Conservation (phyloP, 1,140 invertebrate species). For the Macrobrachium rosenbergii region DNA sequence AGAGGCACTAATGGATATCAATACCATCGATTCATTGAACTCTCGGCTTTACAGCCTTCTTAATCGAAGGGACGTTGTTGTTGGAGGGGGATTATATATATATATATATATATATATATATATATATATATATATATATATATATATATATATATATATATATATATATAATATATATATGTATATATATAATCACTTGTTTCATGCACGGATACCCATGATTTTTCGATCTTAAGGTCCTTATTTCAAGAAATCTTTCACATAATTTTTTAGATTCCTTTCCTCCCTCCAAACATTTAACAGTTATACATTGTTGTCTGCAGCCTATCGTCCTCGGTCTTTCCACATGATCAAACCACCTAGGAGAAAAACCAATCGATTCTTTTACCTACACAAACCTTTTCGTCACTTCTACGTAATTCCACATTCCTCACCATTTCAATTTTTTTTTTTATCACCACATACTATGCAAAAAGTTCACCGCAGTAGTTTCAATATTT, state of each 20-base stretch:
- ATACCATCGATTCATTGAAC: background rate
- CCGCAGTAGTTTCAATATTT: too few relatives aligned
- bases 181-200: background rate
- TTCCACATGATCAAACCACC: too few relatives aligned
- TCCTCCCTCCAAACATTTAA: too few relatives aligned
- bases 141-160: slow-evolving; percentile 17
- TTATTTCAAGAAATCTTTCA: too few relatives aligned
- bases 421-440: background rate
- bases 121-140: slow-evolving; percentile 20
- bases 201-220: background rate
- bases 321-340: too few relatives aligned
- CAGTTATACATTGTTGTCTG: too few relatives aligned
- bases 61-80: too few relatives aligned
- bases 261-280: too few relatives aligned
- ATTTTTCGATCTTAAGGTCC: too few relatives aligned
- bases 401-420: background rate
- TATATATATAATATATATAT: slow-evolving; percentile 14
- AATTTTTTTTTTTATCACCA: background rate
- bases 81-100: background rate
- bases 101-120: slow-evolving; percentile 13
- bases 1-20: background rate
- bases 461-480: background rate
- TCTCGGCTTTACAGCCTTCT: too few relatives aligned
- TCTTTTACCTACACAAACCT: background rate
- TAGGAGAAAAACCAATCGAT: too few relatives aligned